Evolutionary conservation across 2,113 vertebrate species (phyloP).

Genomic region (Pterocles orientalis): DNA sequence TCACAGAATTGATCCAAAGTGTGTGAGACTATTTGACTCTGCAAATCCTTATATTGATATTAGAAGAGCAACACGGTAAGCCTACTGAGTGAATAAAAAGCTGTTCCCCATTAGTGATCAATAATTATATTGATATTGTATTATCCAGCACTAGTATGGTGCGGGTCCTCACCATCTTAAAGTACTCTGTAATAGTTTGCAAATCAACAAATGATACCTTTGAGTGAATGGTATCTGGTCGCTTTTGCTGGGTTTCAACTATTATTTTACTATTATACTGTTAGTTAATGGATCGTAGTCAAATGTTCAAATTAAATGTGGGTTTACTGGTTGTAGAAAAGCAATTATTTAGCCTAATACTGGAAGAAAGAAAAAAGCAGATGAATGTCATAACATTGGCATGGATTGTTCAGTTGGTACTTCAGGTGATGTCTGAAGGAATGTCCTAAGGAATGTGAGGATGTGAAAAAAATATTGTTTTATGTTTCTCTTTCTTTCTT

Average conservation of each 20-base stretch:
- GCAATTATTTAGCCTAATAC: neutral
- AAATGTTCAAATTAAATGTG: neutral
- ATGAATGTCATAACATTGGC: neutral
- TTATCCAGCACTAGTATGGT: neutral
- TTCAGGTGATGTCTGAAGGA: neutral
- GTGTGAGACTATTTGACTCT: slow-evolving; percentile 78
- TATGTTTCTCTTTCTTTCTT: slow-evolving; percentile 1
- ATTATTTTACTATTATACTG: neutral
- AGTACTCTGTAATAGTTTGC: neutral
- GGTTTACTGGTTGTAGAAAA: neutral
- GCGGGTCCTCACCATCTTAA: neutral
- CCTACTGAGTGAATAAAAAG: neutral
- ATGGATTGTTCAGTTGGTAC: neutral
- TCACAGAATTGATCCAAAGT: slow-evolving; percentile 81
- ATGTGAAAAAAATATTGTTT: neutral
- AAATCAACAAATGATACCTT: neutral
- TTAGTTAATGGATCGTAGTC: neutral
- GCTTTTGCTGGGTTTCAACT: neutral
- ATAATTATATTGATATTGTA: neutral
- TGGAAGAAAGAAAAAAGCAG: neutral
- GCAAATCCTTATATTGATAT: slow-evolving; percentile 82
- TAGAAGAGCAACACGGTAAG: slow-evolving; percentile 88
- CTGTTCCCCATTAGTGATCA: neutral
- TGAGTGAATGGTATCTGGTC: neutral
- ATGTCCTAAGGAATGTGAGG: neutral